phyloP scores from a whole-genome alignment of 2,797 vertebrate species.

The Perodicticus potto region DNA sequence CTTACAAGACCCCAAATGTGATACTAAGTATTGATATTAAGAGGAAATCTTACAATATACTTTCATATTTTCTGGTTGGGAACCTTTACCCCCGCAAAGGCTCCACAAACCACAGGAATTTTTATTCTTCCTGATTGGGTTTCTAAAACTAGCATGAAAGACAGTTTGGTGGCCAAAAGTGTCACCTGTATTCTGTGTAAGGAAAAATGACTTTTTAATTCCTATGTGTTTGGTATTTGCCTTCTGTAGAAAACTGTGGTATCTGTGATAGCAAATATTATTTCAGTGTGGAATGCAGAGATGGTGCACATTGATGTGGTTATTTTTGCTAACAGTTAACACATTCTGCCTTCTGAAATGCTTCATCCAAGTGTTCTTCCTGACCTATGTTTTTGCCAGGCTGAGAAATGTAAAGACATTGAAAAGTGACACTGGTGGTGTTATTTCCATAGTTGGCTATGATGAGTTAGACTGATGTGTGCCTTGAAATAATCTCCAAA shows the following conservation, averaged over 20 bases:
- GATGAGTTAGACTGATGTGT: not conserved
- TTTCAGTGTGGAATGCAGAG: not conserved
- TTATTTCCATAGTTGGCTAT: slow-evolving; percentile 41
- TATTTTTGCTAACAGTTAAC: slow-evolving; percentile 8
- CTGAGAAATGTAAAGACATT: not conserved
- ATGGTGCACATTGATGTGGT: not conserved
- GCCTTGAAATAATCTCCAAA: not conserved
- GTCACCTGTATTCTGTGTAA: slow-evolving; percentile 32
- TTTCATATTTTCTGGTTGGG: slow-evolving; percentile 85
- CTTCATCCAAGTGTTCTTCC: slow-evolving; percentile 2
- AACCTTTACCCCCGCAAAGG: slow-evolving; percentile 45
- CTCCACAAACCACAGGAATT: slow-evolving; percentile 64
- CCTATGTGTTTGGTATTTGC: slow-evolving; percentile 56
- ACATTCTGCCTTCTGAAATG: slow-evolving; percentile 12
- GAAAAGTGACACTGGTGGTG: not conserved
- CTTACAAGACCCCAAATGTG: slow-evolving; percentile 84
- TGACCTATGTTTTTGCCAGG: not conserved
- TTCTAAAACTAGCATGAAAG: slow-evolving; percentile 69
- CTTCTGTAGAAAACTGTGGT: slow-evolving; percentile 1
- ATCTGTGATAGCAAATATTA: not conserved
- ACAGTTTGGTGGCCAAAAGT: slow-evolving; percentile 46
- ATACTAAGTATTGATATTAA: slow-evolving; percentile 83
- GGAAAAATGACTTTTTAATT: not conserved
- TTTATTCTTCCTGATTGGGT: slow-evolving; percentile 71
- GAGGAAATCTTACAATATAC: slow-evolving; percentile 82